These are phyloP conservation scores for Meliscaeva auricollis DNA, from an alignment of 2,888 invertebrate genomes.

Conservation along the genomic window DNA sequence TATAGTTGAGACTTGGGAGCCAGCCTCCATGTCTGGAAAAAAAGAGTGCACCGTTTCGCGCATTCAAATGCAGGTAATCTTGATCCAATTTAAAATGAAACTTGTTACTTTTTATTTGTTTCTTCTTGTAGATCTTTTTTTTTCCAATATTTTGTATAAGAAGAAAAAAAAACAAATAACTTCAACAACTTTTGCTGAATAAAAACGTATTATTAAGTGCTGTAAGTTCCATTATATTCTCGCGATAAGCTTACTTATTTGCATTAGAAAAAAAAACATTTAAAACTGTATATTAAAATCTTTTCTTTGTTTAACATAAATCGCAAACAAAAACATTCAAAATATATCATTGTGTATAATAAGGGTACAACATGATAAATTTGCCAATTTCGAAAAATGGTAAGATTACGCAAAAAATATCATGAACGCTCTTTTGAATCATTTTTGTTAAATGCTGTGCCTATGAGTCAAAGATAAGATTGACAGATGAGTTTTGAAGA, in stretches of 20 bases:
- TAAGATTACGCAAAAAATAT: no score
- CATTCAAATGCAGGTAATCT: slow-evolving; percentile 53
- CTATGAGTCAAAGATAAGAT: no score
- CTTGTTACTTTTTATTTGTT: slow-evolving; percentile 49
- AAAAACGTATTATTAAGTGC: not conserved
- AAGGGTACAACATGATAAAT: no score
- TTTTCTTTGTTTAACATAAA: no score
- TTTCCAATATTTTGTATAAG: not conserved
- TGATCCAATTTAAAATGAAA: slow-evolving; percentile 55
- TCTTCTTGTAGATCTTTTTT: slow-evolving; percentile 40
- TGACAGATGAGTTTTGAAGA: no score
- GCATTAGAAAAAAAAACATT: no score
- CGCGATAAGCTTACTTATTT: not conserved
- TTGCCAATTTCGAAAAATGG: no score
- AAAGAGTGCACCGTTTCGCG: slow-evolving; percentile 31
- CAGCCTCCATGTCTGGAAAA: slow-evolving; percentile 15
- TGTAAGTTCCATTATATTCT: not conserved
- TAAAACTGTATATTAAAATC: no score
- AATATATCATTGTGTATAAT: no score
- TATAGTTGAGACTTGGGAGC: not conserved
- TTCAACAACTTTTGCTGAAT: not conserved
- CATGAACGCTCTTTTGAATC: no score
- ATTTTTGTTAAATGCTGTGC: no score
- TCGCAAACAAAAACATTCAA: no score
- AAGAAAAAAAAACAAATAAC: not conserved